Evolutionary conservation across 2,888 invertebrate species (phyloP).

Genomic region (Synergus umbraculus): DNA sequence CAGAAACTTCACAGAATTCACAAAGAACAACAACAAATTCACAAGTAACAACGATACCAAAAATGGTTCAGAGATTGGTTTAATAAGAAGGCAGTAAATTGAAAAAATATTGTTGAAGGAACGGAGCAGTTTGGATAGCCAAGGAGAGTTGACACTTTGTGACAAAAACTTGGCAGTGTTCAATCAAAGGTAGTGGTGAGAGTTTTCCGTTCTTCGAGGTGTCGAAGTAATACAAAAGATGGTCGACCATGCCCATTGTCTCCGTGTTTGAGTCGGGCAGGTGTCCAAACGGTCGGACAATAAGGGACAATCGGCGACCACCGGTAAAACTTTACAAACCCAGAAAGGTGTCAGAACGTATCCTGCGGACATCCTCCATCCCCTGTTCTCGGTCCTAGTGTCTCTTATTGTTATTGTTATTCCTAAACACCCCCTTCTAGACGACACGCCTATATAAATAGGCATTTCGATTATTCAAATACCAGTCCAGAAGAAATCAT

Average conservation of each 20-base stretch:
- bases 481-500: background rate
- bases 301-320: constrained; percentile 63
- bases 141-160: constrained; percentile 25
- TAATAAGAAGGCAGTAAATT: background rate
- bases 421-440: constrained; percentile 27
- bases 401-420: constrained; percentile 40
- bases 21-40: background rate
- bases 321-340: constrained; percentile 60
- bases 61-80: background rate
- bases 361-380: constrained; percentile 28
- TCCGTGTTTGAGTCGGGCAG: constrained; percentile 57
- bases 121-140: background rate
- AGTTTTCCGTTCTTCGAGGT: constrained; percentile 21
- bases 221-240: constrained; percentile 42
- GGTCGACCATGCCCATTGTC: constrained; percentile 41
- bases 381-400: constrained; percentile 16
- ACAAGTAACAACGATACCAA: background rate
- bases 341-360: constrained; percentile 42
- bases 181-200: background rate
- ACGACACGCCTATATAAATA: constrained; percentile 36
- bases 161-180: constrained; percentile 38
- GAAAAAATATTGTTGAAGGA: background rate
- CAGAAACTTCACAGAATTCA: too few species aligned
- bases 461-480: background rate
- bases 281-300: constrained; percentile 56